phyloP scores from a whole-genome alignment of 2,888 invertebrate species.

The Clusia tigrina region DNA sequence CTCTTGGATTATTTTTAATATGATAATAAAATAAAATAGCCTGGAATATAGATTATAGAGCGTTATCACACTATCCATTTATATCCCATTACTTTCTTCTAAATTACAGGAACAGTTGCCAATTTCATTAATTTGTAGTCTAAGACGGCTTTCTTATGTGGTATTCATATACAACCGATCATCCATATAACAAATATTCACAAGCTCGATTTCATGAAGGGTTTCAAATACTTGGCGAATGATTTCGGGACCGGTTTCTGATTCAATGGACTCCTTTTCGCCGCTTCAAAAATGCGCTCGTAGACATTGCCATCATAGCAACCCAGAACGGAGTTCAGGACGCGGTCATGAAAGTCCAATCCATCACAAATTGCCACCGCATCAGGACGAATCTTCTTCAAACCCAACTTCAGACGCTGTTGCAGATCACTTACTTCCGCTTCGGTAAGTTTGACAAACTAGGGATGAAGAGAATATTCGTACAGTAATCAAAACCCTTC shows the following conservation, averaged over 20 bases:
- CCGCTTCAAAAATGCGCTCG: slow-evolving; percentile 80
- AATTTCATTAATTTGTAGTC: too few relatives aligned
- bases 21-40: too few relatives aligned
- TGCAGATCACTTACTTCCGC: slow-evolving; percentile 67
- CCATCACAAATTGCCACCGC: slow-evolving; percentile 91
- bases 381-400: slow-evolving; percentile 80
- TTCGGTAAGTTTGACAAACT: slow-evolving; percentile 50
- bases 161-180: too few relatives aligned
- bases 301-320: slow-evolving; percentile 87
- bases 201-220: slow-evolving; percentile 79
- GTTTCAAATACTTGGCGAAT: slow-evolving; percentile 76
- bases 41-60: too few relatives aligned
- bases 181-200: slow-evolving; percentile 64
- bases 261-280: slow-evolving; percentile 83
- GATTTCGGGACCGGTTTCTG: slow-evolving; percentile 77
- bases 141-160: too few relatives aligned
- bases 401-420: slow-evolving; percentile 73
- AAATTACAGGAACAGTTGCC: too few relatives aligned
- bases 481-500: not conserved
- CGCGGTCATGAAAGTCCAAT: slow-evolving; percentile 84
- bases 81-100: too few relatives aligned
- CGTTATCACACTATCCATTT: too few relatives aligned
- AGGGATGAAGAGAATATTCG: slow-evolving; percentile 9
- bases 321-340: slow-evolving; percentile 79
- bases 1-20: too few relatives aligned